A percentile compares a stretch with the other conserved stretches of the same genome.
Conservation (phyloP, 1,140 invertebrate species). For the Drosophila teissieri region DNA sequence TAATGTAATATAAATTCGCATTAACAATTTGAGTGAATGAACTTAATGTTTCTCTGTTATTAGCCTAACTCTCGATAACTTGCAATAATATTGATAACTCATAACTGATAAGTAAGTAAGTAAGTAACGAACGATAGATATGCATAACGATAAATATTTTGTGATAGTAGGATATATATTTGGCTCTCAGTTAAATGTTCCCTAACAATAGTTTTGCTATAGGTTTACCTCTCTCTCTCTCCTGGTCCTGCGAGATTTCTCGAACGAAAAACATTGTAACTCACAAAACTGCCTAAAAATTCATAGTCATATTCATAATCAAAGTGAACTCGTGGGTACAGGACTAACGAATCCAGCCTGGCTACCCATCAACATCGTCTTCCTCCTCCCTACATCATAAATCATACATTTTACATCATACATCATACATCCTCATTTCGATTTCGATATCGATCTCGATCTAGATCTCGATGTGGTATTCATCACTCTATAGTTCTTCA, state of each 20-base stretch:
- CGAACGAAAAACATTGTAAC: slow-evolving; percentile 35
- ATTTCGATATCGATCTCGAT: slow-evolving; percentile 23
- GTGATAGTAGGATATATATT: slow-evolving; percentile 56
- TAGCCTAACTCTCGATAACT: slow-evolving; percentile 80
- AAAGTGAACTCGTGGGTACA: slow-evolving; percentile 27
- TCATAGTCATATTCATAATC: slow-evolving; percentile 37
- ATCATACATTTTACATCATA: slow-evolving; percentile 2
- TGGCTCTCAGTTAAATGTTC: slow-evolving; percentile 73
- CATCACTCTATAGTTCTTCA: slow-evolving; percentile 1
- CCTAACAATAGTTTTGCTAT: slow-evolving; percentile 50
- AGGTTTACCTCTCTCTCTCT: slow-evolving; percentile 76
- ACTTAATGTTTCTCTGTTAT: slow-evolving; percentile 67
- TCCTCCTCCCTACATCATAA: slow-evolving; percentile 29
- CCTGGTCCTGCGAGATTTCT: slow-evolving; percentile 66
- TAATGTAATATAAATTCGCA: slow-evolving; percentile 68
- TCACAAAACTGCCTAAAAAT: slow-evolving; percentile 45
- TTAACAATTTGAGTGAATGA: slow-evolving; percentile 76
- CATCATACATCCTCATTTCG: slow-evolving; percentile 4
- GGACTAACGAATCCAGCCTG: slow-evolving; percentile 36
- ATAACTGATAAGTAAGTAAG: slow-evolving; percentile 46
- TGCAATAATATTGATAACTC: slow-evolving; percentile 59
- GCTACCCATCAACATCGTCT: slow-evolving; percentile 40
- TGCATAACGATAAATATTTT: slow-evolving; percentile 58
- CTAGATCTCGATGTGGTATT: neutral
- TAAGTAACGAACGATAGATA: slow-evolving; percentile 72